Evolutionary conservation across 2,888 invertebrate genomes (phyloP).

Genomic region (Unio delphinus): DNA sequence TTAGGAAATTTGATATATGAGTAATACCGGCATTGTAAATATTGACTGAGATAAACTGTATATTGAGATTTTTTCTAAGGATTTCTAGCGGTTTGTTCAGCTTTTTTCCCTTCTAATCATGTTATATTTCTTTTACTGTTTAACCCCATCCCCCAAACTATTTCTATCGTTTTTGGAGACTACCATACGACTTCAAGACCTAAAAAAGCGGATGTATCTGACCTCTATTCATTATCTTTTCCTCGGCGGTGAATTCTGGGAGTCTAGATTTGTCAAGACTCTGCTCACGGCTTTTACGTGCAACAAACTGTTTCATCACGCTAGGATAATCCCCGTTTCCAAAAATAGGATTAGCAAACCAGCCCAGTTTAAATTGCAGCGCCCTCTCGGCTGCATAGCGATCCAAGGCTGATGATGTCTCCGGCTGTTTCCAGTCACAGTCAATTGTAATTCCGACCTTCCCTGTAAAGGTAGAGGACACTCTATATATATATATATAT

Average conservation of each 20-base stretch:
- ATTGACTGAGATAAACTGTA: no score
- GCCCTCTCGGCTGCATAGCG: conserved; percentile 55
- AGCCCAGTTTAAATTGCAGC: conserved; percentile 63
- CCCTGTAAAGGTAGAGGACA: conserved; percentile 22
- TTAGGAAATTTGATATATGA: no score
- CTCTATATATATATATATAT: neutral
- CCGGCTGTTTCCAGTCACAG: conserved; percentile 60
- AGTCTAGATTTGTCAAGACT: conserved; percentile 50
- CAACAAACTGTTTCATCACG: conserved; percentile 58
- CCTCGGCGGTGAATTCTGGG: conserved; percentile 61
- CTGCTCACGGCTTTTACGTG: conserved; percentile 46
- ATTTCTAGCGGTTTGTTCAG: no score
- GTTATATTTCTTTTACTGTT: no score
- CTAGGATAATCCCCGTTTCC: conserved; percentile 74
- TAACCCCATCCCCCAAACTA: neutral
- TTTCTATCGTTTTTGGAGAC: neutral
- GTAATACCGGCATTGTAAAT: no score
- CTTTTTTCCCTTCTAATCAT: no score
- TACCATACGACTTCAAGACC: neutral
- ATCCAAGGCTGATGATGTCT: conserved; percentile 38
- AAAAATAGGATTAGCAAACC: conserved; percentile 67
- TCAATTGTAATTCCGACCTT: conserved; percentile 56
- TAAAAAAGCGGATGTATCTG: neutral
- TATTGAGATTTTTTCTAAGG: no score
- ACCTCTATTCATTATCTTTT: conserved; percentile 59